phyloP scores from a whole-genome alignment of 2,797 vertebrate species.

The Sebastes dallii region DNA sequence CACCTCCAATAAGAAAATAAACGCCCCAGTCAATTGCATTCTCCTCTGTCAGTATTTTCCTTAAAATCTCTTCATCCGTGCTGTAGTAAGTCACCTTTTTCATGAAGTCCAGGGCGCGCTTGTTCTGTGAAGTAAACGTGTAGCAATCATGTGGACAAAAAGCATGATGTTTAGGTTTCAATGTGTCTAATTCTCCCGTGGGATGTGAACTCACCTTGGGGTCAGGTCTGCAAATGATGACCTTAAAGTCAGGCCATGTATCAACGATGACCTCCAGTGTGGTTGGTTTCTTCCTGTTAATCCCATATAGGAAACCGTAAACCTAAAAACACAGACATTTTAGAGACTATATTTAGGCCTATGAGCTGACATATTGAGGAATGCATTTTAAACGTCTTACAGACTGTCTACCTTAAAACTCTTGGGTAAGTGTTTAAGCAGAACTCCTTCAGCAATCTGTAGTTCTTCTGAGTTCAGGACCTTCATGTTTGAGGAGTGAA shows the following conservation, averaged over 20 bases:
- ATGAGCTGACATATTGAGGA: background rate
- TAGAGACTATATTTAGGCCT: no score
- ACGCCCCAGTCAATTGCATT: conserved; percentile 68
- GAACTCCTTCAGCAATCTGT: conserved; percentile 48
- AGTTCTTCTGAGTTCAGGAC: conserved; percentile 52
- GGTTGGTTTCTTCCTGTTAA: conserved; percentile 62
- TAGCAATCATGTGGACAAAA: no score
- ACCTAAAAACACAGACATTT: conserved; percentile 36
- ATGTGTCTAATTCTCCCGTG: no score
- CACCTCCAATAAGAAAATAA: conserved; percentile 57
- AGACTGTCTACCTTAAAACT: conserved; percentile 51
- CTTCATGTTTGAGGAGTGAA: conserved; percentile 45
- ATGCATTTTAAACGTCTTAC: background rate
- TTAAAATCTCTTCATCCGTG: conserved; percentile 57
- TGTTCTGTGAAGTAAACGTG: conserved; percentile 35
- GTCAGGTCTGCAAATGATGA: conserved; percentile 39
- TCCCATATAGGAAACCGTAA: conserved; percentile 55
- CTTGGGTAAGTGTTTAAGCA: conserved; percentile 58
- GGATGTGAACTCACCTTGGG: no score
- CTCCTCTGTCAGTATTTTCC: conserved; percentile 50
- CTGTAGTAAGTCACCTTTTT: conserved; percentile 50
- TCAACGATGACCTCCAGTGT: conserved; percentile 64
- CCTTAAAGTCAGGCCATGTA: conserved; percentile 71
- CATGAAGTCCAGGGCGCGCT: background rate
- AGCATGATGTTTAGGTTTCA: no score